Evolutionary conservation across 2,113 vertebrate species (phyloP).

Genomic region (Drymodes brunneopygia): DNA sequence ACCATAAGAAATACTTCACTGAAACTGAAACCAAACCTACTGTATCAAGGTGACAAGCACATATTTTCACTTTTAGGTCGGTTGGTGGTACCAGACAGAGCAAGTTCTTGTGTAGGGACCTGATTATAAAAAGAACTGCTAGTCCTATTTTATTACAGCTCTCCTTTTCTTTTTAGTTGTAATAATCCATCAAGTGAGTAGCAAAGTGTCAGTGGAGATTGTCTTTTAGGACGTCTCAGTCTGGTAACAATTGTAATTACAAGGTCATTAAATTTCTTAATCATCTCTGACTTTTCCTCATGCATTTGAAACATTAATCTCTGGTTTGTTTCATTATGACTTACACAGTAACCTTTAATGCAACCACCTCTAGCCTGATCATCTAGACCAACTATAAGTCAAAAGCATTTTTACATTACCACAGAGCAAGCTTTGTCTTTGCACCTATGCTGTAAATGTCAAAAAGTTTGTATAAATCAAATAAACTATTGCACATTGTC

Average conservation of each 20-base stretch:
- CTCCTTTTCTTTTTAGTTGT: neutral
- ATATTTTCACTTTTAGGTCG: neutral
- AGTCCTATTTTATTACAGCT: neutral
- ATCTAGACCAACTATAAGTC: neutral
- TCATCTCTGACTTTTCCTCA: neutral
- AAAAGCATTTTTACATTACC: neutral
- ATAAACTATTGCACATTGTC: neutral
- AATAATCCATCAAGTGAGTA: neutral
- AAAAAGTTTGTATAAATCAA: neutral
- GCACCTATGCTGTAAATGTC: neutral
- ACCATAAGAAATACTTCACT: neutral
- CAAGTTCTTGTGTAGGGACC: neutral
- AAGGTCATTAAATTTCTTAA: neutral
- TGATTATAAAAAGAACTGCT: neutral
- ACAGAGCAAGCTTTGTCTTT: accelerated
- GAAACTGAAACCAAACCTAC: neutral
- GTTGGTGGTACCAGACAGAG: neutral
- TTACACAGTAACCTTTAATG: neutral
- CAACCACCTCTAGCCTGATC: neutral
- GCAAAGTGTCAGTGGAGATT: neutral
- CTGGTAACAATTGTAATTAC: neutral
- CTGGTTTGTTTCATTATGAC: neutral
- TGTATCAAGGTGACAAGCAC: neutral
- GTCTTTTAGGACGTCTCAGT: neutral
- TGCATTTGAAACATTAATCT: neutral